A percentile compares a stretch with the other conserved stretches of the same genome.
Conservation (phyloP, 2,888 invertebrate species). For the Tinea semifulvella region DNA sequence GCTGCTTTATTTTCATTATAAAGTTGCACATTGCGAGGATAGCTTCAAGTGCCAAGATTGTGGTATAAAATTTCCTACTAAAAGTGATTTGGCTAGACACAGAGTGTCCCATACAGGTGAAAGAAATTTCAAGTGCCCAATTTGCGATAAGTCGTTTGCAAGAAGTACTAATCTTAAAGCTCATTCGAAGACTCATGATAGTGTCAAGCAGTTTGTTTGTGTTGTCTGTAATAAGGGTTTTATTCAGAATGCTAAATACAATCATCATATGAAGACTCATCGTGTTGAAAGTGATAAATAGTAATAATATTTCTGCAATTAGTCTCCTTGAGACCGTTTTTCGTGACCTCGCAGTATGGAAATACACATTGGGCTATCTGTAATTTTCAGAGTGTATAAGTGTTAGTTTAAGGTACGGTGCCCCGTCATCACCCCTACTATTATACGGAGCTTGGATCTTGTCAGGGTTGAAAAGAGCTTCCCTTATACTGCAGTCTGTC, state of each 20-base stretch:
- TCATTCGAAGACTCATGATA: slow-evolving; percentile 36
- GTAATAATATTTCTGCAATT: too few species aligned
- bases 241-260: slow-evolving; percentile 31
- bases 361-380: too few species aligned
- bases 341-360: too few species aligned
- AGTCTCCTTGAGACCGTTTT: too few species aligned
- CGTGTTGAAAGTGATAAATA: slow-evolving; percentile 28
- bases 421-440: too few species aligned
- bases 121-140: slow-evolving; percentile 45
- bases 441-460: too few species aligned
- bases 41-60: slow-evolving; percentile 37
- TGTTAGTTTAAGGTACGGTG: too few species aligned
- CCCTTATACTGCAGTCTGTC: too few species aligned
- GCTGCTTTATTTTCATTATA: slow-evolving; percentile 24
- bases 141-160: slow-evolving; percentile 58
- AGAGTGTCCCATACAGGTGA: slow-evolving; percentile 56
- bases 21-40: slow-evolving; percentile 28
- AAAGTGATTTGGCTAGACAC: slow-evolving; percentile 42
- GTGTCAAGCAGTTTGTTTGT: slow-evolving; percentile 37
- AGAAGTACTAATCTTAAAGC: slow-evolving; percentile 47
- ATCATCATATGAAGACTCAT: slow-evolving; percentile 37
- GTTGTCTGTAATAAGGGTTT: slow-evolving; percentile 28
- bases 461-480: too few species aligned
- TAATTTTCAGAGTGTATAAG: too few species aligned
- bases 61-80: slow-evolving; percentile 36